These are phyloP conservation scores for Formicarius rufipectus DNA, from an alignment of 2,113 vertebrate species.

Conservation along the genomic window DNA sequence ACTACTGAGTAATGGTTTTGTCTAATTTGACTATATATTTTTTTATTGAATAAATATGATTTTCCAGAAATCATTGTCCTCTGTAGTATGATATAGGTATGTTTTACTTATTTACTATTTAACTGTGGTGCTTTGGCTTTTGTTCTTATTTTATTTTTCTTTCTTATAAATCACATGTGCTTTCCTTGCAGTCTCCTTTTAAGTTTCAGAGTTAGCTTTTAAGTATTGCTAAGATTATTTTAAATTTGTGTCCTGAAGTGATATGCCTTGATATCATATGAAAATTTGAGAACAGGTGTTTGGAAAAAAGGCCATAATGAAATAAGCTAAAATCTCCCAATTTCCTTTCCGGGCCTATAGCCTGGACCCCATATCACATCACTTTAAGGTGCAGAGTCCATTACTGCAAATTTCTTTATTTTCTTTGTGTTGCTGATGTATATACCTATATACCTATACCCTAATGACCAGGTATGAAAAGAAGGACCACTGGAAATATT, in stretches of 20 bases:
- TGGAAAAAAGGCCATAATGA: neutral
- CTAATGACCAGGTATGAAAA: neutral
- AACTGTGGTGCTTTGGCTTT: neutral
- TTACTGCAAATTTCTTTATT: neutral
- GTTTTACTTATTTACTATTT: neutral
- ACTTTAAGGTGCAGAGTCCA: neutral
- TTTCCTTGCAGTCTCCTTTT: neutral
- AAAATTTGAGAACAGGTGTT: neutral
- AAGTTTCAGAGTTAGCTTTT: neutral
- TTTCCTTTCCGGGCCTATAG: neutral
- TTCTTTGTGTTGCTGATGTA: neutral
- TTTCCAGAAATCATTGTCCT: neutral
- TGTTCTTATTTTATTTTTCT: neutral
- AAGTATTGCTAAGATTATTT: neutral
- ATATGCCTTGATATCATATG: neutral
- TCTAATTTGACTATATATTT: neutral
- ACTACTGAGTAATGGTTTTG: neutral
- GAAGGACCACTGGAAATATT: neutral
- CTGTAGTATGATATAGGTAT: rapidly evolving
- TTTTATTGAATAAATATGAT: neutral
- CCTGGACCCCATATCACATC: neutral
- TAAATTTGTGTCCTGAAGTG: neutral
- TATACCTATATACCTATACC: no score
- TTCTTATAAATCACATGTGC: neutral
- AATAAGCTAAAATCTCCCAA: neutral